Evolutionary conservation across 2,888 invertebrate species (phyloP).

Genomic region (Sminthurinus aureus): DNA sequence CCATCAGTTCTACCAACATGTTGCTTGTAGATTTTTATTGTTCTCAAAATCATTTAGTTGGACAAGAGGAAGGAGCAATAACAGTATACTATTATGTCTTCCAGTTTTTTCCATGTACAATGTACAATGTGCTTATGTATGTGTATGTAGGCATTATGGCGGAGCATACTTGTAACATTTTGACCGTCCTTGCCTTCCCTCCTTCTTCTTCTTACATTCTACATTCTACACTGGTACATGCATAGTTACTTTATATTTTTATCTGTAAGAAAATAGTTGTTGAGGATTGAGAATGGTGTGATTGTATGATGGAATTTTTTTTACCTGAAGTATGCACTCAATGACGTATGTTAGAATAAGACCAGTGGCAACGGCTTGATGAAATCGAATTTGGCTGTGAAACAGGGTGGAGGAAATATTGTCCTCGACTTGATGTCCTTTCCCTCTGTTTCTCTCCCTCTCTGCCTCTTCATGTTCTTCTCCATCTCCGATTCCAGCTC

Average conservation of each 20-base stretch:
- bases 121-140: no score
- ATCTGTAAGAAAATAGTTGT: no score
- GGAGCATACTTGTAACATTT: no score
- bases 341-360: slow-evolving; percentile 59
- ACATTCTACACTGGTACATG: no score
- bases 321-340: slow-evolving; percentile 59
- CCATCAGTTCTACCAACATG: slow-evolving; percentile 11
- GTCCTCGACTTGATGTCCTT: slow-evolving; percentile 1
- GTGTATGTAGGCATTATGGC: no score
- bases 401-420: slow-evolving; percentile 30
- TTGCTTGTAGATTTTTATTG: background rate
- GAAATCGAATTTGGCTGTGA: slow-evolving; percentile 40
- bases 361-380: slow-evolving; percentile 54
- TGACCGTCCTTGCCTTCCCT: no score
- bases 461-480: slow-evolving; percentile 2
- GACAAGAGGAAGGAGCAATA: slow-evolving; percentile 8
- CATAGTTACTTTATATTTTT: no score
- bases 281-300: background rate
- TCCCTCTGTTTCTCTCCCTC: background rate
- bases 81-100: slow-evolving; percentile 5
- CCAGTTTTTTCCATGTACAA: no score
- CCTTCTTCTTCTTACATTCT: no score
- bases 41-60: background rate
- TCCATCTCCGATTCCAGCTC: slow-evolving; percentile 25
- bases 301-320: slow-evolving; percentile 6